Base-by-base conservation (phyloP, 2,888 invertebrate genomes). In the Dendrolimus houi region DNA sequence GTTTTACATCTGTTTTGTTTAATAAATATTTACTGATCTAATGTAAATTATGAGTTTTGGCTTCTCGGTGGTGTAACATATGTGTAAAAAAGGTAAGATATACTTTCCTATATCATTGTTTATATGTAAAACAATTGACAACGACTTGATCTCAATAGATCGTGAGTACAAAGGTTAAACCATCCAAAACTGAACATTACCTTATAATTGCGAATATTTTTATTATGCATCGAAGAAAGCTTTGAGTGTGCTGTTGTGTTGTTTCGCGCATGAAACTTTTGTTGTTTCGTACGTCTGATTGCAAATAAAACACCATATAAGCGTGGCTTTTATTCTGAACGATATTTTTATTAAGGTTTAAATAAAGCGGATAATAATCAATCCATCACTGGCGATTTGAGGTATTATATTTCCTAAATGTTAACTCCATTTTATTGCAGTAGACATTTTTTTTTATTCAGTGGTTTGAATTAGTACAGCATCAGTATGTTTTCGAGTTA, bases 241-340 rank as follows among this genome's bases (percentile, higher is more conserved):
- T 87, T 87, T 85, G 68, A 71, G 73, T 84, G 84, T 86, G 86
- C 86, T 79, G 76, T 70, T 81, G 77, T 82, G 75, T 76, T 72
- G 80, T 81, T 74, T 62, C 47, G 77, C 77, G 87, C 85, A 79
- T 81, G 77, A 60, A 63, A 58, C 62, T 63, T 55, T 58, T 29
- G 29, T 61, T 59, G 57, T 62, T 63, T 66, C 64, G 60, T 67
- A 63, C 74, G 73, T 73, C 65, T 72, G 60, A 68, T 66, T 68
- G 66, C 66, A 81, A 47, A 79, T 79, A 75, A 81, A 81, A 64
- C 63, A 71, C 62, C 60, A 66, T 64, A 59, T 62, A 64, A 62
- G 66, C 65, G 67, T 72, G 78, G 70, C 74, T 83, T 81, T 83
- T 66, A 78, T 81, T 81, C 64, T 55, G 68, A 68, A 62, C 47